Evolutionary conservation across 2,888 invertebrate species (phyloP).

Genomic region (Drosophila eohydei): DNA sequence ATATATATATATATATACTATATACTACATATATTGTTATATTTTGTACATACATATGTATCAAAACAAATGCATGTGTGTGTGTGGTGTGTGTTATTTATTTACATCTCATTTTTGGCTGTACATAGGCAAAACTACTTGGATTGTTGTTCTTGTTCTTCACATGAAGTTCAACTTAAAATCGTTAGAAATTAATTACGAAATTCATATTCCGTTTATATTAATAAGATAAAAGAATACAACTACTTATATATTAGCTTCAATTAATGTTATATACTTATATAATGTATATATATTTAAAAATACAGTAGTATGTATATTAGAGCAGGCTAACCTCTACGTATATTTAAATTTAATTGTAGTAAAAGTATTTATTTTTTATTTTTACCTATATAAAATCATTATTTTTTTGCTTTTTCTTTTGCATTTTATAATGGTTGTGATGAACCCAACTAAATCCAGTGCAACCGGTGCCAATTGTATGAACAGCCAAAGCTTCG

Average conservation of each 20-base stretch:
- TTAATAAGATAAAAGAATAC: constrained; percentile 30
- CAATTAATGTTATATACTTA: constrained; percentile 22
- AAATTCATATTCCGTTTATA: constrained; percentile 28
- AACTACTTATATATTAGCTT: constrained; percentile 47
- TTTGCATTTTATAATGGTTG: constrained; percentile 12
- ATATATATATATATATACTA: constrained; percentile 1
- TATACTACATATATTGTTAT: constrained; percentile 23
- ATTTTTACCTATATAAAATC: constrained; percentile 41
- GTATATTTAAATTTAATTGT: constrained; percentile 25
- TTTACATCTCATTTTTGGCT: constrained; percentile 54
- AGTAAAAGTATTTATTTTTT: constrained; percentile 42
- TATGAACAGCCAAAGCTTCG: constrained; percentile 17
- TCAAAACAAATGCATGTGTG: constrained; percentile 63
- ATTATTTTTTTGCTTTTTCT: constrained; percentile 9
- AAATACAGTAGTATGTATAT: constrained; percentile 21
- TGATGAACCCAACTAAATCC: constrained; percentile 29
- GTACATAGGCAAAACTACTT: constrained; percentile 55
- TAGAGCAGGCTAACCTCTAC: constrained; percentile 33
- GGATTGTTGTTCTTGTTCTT: constrained; percentile 18
- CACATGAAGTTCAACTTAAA: constrained; percentile 26
- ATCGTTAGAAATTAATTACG: constrained; percentile 18
- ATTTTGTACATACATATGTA: constrained; percentile 46
- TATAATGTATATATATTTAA: constrained; percentile 24
- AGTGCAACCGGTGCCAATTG: constrained; percentile 2
- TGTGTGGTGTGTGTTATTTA: constrained; percentile 33